Conservation (phyloP, 2,113 vertebrate genomes). For the Oreochromis niloticus region DNA sequence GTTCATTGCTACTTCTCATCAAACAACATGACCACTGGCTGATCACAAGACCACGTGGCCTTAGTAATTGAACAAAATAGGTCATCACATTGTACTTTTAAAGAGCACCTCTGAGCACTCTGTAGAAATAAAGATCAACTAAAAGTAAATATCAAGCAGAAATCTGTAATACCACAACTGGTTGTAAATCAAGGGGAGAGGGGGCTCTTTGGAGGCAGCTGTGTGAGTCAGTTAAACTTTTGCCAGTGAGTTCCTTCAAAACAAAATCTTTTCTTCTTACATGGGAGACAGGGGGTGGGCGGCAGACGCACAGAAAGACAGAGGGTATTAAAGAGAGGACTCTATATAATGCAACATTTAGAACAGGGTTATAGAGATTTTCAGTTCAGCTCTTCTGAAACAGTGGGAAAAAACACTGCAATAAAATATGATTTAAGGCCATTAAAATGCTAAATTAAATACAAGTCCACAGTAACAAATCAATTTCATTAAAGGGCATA, state of each 20-base stretch:
- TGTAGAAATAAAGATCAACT: neutral
- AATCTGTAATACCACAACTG: slow-evolving; percentile 4
- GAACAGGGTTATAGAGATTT: neutral
- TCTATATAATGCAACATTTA: neutral
- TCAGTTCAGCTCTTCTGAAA: neutral
- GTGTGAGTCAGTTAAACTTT: slow-evolving; percentile 52
- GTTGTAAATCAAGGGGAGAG: slow-evolving; percentile 25
- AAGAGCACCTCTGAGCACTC: neutral
- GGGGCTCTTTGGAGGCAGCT: slow-evolving; percentile 14
- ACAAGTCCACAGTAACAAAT: slow-evolving; percentile 14
- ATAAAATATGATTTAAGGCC: neutral
- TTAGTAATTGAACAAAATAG: neutral
- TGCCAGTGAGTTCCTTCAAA: slow-evolving; percentile 50
- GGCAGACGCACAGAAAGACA: neutral
- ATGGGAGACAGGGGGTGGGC: neutral
- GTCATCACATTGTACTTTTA: neutral
- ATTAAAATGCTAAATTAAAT: slow-evolving; percentile 8
- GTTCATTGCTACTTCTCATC: neutral
- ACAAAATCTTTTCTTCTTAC: slow-evolving; percentile 60
- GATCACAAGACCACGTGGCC: neutral
- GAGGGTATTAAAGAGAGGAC: neutral
- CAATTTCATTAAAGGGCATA: neutral
- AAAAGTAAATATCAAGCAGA: slow-evolving; percentile 15
- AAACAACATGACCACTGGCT: neutral
- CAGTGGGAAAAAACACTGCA: neutral